These are phyloP conservation scores for Patella pellucida DNA, from an alignment of 2,888 invertebrate species.

Conservation along the genomic window DNA sequence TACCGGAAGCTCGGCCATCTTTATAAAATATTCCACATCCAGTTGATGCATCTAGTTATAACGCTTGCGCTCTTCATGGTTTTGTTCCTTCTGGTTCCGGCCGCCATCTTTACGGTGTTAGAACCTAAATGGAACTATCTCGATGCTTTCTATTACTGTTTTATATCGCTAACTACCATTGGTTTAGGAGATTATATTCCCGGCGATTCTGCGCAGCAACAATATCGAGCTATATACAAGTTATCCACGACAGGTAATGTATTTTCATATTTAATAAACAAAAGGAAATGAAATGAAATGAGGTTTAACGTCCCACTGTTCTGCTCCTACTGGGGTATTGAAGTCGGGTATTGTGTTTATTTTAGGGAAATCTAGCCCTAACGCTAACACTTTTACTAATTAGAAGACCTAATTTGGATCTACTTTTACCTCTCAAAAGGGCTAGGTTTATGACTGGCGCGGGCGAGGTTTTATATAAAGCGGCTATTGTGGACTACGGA, in stretches of 20 bases:
- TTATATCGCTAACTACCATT: constrained; percentile 90
- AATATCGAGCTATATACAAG: constrained; percentile 86
- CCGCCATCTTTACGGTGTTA: constrained; percentile 80
- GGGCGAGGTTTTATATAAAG: no score
- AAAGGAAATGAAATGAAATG: no score
- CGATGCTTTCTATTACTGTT: constrained; percentile 91
- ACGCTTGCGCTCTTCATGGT: constrained; percentile 74
- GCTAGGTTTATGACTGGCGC: no score
- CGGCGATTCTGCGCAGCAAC: constrained; percentile 83
- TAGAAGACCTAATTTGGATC: no score
- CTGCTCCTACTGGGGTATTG: no score
- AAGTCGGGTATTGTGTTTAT: no score
- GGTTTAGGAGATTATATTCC: constrained; percentile 91
- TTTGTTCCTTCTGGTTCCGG: constrained; percentile 83
- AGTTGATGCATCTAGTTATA: constrained; percentile 81
- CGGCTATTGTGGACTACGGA: no score
- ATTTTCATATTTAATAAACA: no score
- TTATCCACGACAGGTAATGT: constrained; percentile 81
- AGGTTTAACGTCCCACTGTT: no score
- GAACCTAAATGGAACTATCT: constrained; percentile 88
- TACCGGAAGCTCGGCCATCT: constrained; percentile 61
- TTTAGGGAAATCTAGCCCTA: no score
- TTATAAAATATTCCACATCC: constrained; percentile 73
- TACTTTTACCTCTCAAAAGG: no score
- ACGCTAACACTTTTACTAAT: no score